phyloP scores from a whole-genome alignment of 2,888 invertebrate species.

The Heliconius ismenius region DNA sequence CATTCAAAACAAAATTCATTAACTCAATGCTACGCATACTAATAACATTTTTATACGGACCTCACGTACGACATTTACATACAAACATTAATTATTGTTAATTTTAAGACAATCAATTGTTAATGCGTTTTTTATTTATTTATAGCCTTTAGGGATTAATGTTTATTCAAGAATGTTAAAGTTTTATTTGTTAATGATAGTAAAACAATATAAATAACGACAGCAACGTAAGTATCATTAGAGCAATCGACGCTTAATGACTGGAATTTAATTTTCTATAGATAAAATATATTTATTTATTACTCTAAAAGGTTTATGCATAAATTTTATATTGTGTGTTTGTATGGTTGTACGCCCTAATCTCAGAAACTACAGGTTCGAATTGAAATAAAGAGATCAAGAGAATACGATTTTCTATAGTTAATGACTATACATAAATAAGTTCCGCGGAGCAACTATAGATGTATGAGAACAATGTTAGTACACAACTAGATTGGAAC shows the following conservation, averaged over 20 bases:
- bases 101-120: slow-evolving; percentile 37
- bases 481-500: slow-evolving; percentile 38
- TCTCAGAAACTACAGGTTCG: background rate
- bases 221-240: background rate
- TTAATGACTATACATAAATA: background rate
- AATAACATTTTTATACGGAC: slow-evolving; percentile 27
- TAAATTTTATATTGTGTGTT: background rate
- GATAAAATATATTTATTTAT: background rate
- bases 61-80: slow-evolving; percentile 41
- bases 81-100: slow-evolving; percentile 37
- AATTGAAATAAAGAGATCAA: background rate
- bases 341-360: background rate
- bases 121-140: slow-evolving; percentile 28
- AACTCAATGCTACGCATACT: slow-evolving; percentile 31
- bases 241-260: background rate
- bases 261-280: background rate
- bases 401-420: too few species aligned
- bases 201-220: slow-evolving; percentile 3
- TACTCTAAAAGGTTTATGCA: too few species aligned
- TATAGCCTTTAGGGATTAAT: slow-evolving; percentile 14
- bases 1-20: slow-evolving; percentile 34
- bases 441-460: slow-evolving; percentile 32
- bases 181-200: slow-evolving; percentile 1
- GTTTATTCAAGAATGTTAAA: slow-evolving; percentile 22
- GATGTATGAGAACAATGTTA: slow-evolving; percentile 45